phyloP scores from a whole-genome alignment of 92 coral and sea anemone species.

The Epizoanthus fatuus region DNA sequence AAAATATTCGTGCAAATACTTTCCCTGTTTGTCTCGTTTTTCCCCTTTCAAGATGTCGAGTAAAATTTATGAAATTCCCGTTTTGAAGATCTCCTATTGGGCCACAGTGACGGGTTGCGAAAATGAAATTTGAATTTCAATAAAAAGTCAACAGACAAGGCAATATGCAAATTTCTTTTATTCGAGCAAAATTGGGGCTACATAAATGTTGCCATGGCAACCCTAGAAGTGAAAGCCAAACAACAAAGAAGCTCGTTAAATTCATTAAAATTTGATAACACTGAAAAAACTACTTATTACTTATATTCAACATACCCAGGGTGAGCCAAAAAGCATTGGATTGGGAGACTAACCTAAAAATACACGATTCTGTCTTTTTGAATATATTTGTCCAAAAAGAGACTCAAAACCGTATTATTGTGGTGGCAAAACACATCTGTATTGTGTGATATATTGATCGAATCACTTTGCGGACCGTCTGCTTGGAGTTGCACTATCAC shows the following conservation, averaged over 20 bases:
- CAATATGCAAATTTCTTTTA: slow-evolving; percentile 68
- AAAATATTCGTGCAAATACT: slow-evolving; percentile 7
- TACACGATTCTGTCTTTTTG: too few species aligned
- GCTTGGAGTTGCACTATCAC: too few species aligned
- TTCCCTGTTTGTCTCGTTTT: not conserved
- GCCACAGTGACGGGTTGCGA: slow-evolving; percentile 44
- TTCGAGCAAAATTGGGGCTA: slow-evolving; percentile 9
- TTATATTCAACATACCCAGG: too few species aligned
- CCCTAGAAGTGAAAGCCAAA: slow-evolving; percentile 2
- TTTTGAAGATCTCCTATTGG: slow-evolving; percentile 64
- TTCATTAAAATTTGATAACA: slow-evolving; percentile 17
- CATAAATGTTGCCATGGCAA: slow-evolving; percentile 23
- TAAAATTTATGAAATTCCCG: slow-evolving; percentile 12
- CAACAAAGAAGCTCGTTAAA: slow-evolving; percentile 19
- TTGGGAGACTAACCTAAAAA: too few species aligned
- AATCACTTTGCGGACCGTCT: too few species aligned
- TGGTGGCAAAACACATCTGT: too few species aligned
- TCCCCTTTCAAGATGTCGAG: slow-evolving; percentile 41
- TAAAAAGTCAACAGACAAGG: slow-evolving; percentile 54
- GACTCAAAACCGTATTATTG: too few species aligned
- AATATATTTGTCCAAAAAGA: too few species aligned
- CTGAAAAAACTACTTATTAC: not conserved
- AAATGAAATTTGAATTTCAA: slow-evolving; percentile 76
- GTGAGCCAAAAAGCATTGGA: too few species aligned
- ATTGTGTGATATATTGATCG: too few species aligned